Evolutionary conservation across 2,888 invertebrate species (phyloP), one percentile per base, ranked within the genome.

Genomic region (Balanococcus diminutus): DNA sequence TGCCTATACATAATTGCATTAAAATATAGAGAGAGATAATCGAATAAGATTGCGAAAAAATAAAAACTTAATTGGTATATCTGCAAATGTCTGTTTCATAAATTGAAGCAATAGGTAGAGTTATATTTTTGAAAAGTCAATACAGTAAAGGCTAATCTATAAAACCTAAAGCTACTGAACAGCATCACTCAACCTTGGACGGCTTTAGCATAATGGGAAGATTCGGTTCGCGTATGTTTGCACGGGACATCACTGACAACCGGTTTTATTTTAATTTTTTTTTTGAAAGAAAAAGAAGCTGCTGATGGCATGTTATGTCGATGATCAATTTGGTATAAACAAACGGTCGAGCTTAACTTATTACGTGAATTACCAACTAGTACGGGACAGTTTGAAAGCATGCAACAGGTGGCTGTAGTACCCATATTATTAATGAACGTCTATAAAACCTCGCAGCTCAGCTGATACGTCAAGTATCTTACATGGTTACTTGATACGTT

Each of bases 291-390:
- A 51, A 51, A 51, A 67, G 31, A 72, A 32, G 22, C 75, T 36
- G 19, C 16, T 31, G 75, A 79, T 79, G 67, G 25, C 28, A 19
- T 14, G 22, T 11, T 67, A 67, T 72, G 8, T 36, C 6, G 36
- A 79, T 79, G 36, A 79, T 79, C 32, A 79, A 36, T 79, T 79
- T 79, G 6, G 75, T 36, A 79, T 79, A 79, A 79, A 79, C 75
- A 79, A 79, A 79, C 22, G 19, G 32, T 19, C 28, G 19, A 36
- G 14, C 75, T 79, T 36, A 36, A 79, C 2, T 28, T 72, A 72
- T 72, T 31, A 72, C 72, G 31, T 14, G 14, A 28, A 72, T 28
- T 72, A 72, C 28, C 0, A 32, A 79, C 9, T 19, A 36, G 36
- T 79, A 79, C 32, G 22, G 75, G 75, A 32, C 22, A 79, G 31